Conservation (phyloP, 30 jellyfish, hydroid and myxozoan genomes). For the Hydra vulgaris region DNA sequence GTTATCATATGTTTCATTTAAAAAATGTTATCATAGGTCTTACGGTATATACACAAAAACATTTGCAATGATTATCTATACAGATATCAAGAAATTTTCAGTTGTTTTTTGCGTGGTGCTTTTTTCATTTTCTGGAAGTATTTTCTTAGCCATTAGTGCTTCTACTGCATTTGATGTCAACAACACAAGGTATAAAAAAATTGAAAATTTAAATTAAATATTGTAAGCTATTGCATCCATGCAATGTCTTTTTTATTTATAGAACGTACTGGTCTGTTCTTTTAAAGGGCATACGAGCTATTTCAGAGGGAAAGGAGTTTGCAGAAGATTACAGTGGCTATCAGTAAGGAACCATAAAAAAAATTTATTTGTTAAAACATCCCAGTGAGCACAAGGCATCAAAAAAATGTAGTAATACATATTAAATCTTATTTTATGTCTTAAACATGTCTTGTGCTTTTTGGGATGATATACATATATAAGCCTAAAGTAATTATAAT, state of each 20-base stretch:
- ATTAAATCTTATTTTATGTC: too few relatives aligned
- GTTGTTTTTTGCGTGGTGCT: conserved; percentile 45
- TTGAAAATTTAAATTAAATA: neutral
- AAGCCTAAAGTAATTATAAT: too few relatives aligned
- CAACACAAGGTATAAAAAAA: neutral
- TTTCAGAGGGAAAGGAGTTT: conserved; percentile 71
- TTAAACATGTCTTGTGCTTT: too few relatives aligned
- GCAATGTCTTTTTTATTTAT: too few relatives aligned
- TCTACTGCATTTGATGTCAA: conserved; percentile 13
- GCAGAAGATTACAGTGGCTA: conserved; percentile 61
- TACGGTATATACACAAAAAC: conserved; percentile 68
- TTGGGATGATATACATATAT: too few relatives aligned
- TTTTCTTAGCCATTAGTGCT: conserved; percentile 64
- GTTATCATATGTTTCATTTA: too few relatives aligned
- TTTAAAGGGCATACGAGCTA: conserved; percentile 49
- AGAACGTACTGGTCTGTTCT: conserved; percentile 21
- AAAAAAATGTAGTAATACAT: too few relatives aligned
- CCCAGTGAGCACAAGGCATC: too few relatives aligned
- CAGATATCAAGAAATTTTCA: conserved; percentile 46
- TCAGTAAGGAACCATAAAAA: conserved; percentile 31
- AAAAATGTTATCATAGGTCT: conserved; percentile 40
- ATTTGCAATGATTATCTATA: conserved; percentile 34
- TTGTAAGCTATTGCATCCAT: too few relatives aligned
- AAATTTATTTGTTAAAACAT: too few relatives aligned
- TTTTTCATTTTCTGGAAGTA: conserved; percentile 68